phyloP scores from a whole-genome alignment of 2,113 vertebrate species.

The Bothrops jararaca region DNA sequence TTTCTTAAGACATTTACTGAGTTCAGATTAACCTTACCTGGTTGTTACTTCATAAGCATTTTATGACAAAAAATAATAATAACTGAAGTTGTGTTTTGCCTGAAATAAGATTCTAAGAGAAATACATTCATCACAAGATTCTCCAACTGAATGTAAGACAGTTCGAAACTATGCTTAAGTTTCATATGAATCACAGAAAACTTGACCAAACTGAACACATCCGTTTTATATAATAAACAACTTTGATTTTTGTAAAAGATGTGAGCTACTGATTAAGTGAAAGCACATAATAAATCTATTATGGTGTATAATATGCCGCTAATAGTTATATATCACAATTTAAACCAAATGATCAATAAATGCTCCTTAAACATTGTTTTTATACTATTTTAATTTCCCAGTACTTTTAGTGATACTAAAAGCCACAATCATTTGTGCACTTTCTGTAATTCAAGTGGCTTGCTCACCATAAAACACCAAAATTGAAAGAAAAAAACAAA shows the following conservation, averaged over 20 bases:
- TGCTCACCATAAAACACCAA: background rate
- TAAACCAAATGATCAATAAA: background rate
- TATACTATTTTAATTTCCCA: background rate
- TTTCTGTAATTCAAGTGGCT: background rate
- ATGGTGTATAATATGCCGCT: background rate
- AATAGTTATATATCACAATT: background rate
- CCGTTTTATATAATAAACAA: background rate
- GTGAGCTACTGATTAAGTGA: background rate
- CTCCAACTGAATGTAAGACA: background rate
- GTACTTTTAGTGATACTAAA: background rate
- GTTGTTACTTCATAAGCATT: background rate
- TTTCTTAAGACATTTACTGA: background rate
- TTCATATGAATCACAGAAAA: background rate
- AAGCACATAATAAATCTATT: background rate
- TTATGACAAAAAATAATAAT: background rate
- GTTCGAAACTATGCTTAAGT: background rate
- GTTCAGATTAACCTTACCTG: background rate
- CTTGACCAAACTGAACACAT: background rate
- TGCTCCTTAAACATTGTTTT: background rate
- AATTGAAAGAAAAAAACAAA: background rate
- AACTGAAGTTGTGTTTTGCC: background rate
- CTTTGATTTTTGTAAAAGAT: background rate
- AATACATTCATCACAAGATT: background rate
- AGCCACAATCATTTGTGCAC: background rate
- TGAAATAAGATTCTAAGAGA: background rate